phyloP scores from a whole-genome alignment of 2,797 vertebrate species.

The Serranus cabrilla region DNA sequence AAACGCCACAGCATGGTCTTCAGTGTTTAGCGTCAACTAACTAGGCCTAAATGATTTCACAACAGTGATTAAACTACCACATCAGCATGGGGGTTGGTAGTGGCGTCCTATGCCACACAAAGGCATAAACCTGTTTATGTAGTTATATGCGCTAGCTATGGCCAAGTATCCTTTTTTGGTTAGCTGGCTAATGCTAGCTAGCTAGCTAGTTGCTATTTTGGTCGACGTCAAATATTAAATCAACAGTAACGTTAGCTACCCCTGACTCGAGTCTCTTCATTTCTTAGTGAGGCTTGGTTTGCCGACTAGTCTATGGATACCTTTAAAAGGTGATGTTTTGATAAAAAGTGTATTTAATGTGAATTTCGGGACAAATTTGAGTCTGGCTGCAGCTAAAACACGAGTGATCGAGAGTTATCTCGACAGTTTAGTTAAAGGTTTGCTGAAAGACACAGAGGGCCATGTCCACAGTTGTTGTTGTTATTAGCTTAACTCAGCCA shows the following conservation, averaged over 20 bases:
- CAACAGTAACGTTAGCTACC: neutral
- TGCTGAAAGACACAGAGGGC: neutral
- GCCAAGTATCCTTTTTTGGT: neutral
- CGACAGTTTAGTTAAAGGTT: neutral
- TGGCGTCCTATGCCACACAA: neutral
- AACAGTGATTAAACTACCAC: too few relatives aligned
- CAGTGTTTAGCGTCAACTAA: too few relatives aligned
- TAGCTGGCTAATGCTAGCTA: slow-evolving; percentile 4
- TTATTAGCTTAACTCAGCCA: slow-evolving; percentile 1
- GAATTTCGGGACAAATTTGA: too few relatives aligned
- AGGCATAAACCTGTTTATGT: neutral
- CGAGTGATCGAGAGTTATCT: too few relatives aligned
- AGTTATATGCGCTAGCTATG: too few relatives aligned
- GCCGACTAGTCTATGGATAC: too few relatives aligned
- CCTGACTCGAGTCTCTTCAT: accelerated
- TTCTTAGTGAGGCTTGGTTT: neutral
- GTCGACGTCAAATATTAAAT: neutral
- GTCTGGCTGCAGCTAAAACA: too few relatives aligned
- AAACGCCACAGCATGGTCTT: too few relatives aligned
- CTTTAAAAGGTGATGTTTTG: too few relatives aligned
- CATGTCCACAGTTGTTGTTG: slow-evolving; percentile 27
- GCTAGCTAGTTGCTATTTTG: slow-evolving; percentile 13
- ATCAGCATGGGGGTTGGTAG: neutral
- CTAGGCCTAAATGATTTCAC: too few relatives aligned
- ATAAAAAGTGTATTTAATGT: too few relatives aligned